phyloP scores from a whole-genome alignment of 2,888 invertebrate species.

The Ischnura elegans region DNA sequence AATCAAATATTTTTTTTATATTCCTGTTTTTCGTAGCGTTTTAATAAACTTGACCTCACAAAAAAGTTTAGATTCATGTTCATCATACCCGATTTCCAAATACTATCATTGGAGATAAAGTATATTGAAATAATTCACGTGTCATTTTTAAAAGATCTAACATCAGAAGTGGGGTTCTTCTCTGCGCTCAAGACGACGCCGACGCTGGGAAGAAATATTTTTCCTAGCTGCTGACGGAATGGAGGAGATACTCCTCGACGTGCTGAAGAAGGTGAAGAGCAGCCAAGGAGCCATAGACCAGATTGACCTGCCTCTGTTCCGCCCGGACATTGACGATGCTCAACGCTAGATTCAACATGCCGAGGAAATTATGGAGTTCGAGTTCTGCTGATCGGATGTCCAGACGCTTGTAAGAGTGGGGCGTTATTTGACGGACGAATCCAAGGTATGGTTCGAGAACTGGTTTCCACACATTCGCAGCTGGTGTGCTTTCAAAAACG shows the following conservation, averaged over 20 bases:
- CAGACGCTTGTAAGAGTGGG: neutral
- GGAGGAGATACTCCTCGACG: neutral
- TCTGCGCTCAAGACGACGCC: neutral
- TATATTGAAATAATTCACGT: no score
- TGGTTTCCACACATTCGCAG: neutral
- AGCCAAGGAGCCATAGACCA: neutral
- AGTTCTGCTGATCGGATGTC: neutral
- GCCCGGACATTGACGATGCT: neutral
- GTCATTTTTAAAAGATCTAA: neutral
- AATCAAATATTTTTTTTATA: no score
- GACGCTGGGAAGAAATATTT: neutral
- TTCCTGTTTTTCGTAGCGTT: no score
- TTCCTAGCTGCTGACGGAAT: neutral
- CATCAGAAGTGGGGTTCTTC: neutral
- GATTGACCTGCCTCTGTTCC: neutral
- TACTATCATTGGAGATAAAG: no score
- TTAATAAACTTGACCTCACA: no score
- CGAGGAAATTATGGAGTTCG: neutral
- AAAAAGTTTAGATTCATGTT: no score
- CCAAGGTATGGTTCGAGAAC: neutral
- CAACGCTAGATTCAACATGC: neutral
- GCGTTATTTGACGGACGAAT: neutral
- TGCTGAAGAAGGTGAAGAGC: neutral
- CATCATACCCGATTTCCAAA: no score
- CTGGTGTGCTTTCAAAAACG: neutral